Evolutionary conservation across 2,113 vertebrate species (phyloP), one percentile per base, ranked within the genome.

Genomic region (Crotophaga sulcirostris): DNA sequence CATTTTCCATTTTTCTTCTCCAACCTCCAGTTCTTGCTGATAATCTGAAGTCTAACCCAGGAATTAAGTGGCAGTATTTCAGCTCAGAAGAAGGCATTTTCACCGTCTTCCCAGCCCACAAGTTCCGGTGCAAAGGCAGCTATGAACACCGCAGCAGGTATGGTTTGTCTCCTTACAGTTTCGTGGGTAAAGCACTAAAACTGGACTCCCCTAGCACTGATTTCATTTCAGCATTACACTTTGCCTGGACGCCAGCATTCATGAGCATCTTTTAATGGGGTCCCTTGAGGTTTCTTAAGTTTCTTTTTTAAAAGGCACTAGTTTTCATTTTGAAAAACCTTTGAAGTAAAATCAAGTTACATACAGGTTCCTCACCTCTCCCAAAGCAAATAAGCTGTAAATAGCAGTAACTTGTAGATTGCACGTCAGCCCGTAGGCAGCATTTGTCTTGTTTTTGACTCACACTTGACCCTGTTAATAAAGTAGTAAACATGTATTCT

Each of bases 21-120:
- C 45, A 9, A 47, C 76, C 59, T 86, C 6, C 96, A 99, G 99
- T 99, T 87, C 98, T 99, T 93, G 99, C 99, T 74, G 99, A 99
- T 97, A 99, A 99, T 97, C 98, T 99, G 96, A 99, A 99, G 97
- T 99, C 99, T 29, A 99, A 99, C 97, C 99, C 99, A 8, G 99
- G 99, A 11, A 99, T 99, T 91, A 99, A 99, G 92, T 99, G 99
- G 99, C 99, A 99, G 80, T 99, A 99, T 97, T 99, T 99, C 98
- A 99, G 99, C 97, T 99, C 99, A 0, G 99, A 99, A 97, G 99
- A 99, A 98, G 99, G 99, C 44, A 99, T 99, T 96, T 99, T 99
- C 96, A 99, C 99, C 0, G 98, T 99, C 67, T 99, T 99, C 92
- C 99, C 99, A 17, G 99, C 99, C 26, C 99, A 99, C 98, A 99